Conservation (phyloP, 2,797 vertebrate genomes). For the Protonibea diacanthus region DNA sequence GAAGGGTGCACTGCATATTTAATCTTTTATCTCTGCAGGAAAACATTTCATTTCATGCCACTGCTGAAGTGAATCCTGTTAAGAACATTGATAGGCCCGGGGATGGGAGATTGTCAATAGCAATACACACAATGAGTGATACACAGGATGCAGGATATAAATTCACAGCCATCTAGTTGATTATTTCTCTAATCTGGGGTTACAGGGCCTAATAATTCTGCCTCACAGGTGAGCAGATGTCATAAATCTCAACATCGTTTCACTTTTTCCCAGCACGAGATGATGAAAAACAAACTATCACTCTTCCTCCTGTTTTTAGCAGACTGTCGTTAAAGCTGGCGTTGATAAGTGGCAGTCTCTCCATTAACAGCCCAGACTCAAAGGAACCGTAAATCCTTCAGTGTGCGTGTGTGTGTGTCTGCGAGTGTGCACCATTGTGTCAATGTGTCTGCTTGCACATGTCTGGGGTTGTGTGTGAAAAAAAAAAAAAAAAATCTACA, state of each 20-base stretch:
- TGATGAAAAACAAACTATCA: slow-evolving; percentile 86
- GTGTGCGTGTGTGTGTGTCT: slow-evolving; percentile 11
- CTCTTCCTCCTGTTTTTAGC: slow-evolving; percentile 82
- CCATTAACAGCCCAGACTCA: slow-evolving; percentile 80
- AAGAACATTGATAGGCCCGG: slow-evolving; percentile 52
- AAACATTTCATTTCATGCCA: slow-evolving; percentile 50
- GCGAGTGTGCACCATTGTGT: neutral
- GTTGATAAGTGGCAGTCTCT: slow-evolving; percentile 83
- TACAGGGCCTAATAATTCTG: slow-evolving; percentile 79
- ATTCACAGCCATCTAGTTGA: slow-evolving; percentile 80
- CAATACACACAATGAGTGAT: slow-evolving; percentile 60
- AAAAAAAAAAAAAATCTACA: slow-evolving; percentile 28
- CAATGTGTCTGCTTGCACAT: slow-evolving; percentile 18
- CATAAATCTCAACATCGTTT: slow-evolving; percentile 77
- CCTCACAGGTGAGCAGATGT: slow-evolving; percentile 70
- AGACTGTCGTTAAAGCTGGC: slow-evolving; percentile 80
- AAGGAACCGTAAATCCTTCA: slow-evolving; percentile 78
- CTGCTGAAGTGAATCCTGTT: slow-evolving; percentile 53
- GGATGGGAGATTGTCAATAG: slow-evolving; percentile 58
- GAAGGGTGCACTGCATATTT: slow-evolving; percentile 25
- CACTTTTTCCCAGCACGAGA: slow-evolving; percentile 72
- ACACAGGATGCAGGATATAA: slow-evolving; percentile 58
- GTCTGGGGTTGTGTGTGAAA: slow-evolving; percentile 15
- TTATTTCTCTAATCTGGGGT: slow-evolving; percentile 83
- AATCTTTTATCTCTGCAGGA: slow-evolving; percentile 48